A percentile compares a stretch with the other conserved stretches of the same genome.
These are phyloP conservation scores for Eurystomus glaucurus DNA, from an alignment of 2,797 vertebrate genomes.

Conservation along the genomic window DNA sequence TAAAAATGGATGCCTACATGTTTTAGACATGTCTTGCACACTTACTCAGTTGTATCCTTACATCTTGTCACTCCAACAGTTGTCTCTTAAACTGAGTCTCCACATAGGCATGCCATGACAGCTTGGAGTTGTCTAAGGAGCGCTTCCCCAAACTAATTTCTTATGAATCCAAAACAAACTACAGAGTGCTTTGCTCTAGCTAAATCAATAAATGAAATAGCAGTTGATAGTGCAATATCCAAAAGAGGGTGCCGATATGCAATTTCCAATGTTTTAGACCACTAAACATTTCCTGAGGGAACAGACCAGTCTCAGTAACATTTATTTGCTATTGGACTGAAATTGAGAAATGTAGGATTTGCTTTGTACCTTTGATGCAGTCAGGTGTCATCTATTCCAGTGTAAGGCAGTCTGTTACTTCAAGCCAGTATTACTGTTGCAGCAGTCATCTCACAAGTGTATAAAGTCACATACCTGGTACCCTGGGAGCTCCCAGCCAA, in stretches of 20 bases:
- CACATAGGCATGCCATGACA: background rate
- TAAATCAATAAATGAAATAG: background rate
- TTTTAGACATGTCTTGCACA: background rate
- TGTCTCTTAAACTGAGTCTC: background rate
- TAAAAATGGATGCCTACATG: background rate
- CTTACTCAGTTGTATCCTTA: background rate
- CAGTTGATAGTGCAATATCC: background rate
- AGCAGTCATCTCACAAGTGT: background rate
- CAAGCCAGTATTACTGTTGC: background rate
- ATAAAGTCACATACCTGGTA: background rate
- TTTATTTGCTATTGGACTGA: background rate
- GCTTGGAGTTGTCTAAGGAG: background rate
- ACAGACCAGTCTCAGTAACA: background rate
- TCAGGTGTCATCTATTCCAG: background rate
- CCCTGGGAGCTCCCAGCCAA: background rate
- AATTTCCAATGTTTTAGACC: background rate
- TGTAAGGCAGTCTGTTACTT: background rate
- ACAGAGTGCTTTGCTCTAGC: background rate
- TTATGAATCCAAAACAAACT: background rate
- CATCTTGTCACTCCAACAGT: background rate
- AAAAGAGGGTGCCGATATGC: background rate
- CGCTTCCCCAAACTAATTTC: background rate
- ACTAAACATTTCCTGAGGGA: background rate
- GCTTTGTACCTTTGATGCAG: background rate
- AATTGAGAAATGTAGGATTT: background rate